A percentile compares a stretch with the other conserved stretches of the same genome.
phyloP scores from a whole-genome alignment of 2,888 invertebrate genomes.

The Salpingus planirostris region DNA sequence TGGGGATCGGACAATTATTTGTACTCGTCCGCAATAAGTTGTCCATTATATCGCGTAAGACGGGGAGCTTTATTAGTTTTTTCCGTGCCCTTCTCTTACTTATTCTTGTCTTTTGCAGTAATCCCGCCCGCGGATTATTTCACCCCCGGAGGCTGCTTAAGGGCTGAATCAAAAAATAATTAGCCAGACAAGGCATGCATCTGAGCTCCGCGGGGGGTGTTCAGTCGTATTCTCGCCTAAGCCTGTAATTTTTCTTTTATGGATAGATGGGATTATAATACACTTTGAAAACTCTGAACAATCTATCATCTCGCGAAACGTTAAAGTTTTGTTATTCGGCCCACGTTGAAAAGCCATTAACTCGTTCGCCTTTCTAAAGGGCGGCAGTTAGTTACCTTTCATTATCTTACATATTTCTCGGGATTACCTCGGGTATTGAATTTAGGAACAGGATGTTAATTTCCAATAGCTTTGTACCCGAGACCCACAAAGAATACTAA shows the following conservation, averaged over 20 bases:
- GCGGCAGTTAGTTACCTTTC: slow-evolving; percentile 16
- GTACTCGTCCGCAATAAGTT: too few relatives aligned
- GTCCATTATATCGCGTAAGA: too few relatives aligned
- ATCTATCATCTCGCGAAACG: slow-evolving; percentile 27
- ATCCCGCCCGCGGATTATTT: too few relatives aligned
- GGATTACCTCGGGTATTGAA: slow-evolving; percentile 14
- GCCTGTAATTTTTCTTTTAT: slow-evolving; percentile 19
- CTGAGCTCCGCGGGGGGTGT: not conserved
- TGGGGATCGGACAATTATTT: too few relatives aligned
- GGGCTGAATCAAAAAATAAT: not conserved
- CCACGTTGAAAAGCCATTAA: slow-evolving; percentile 29
- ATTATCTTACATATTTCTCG: slow-evolving; percentile 19
- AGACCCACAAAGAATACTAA: slow-evolving; percentile 1
- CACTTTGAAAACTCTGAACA: slow-evolving; percentile 27
- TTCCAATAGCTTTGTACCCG: slow-evolving; percentile 13
- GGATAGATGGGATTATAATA: slow-evolving; percentile 28
- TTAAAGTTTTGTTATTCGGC: slow-evolving; percentile 25
- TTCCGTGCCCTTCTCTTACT: too few relatives aligned
- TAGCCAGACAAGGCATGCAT: not conserved
- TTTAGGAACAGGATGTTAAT: slow-evolving; percentile 9
- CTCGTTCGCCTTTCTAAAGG: slow-evolving; percentile 12
- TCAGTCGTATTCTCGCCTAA: slow-evolving; percentile 4
- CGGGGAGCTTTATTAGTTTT: too few relatives aligned
- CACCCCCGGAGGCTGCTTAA: not conserved
- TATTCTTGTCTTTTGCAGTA: too few relatives aligned